A percentile compares a stretch with the other conserved stretches of the same genome.
Conservation (phyloP, 2,113 vertebrate species). For the Colinus virginianus region DNA sequence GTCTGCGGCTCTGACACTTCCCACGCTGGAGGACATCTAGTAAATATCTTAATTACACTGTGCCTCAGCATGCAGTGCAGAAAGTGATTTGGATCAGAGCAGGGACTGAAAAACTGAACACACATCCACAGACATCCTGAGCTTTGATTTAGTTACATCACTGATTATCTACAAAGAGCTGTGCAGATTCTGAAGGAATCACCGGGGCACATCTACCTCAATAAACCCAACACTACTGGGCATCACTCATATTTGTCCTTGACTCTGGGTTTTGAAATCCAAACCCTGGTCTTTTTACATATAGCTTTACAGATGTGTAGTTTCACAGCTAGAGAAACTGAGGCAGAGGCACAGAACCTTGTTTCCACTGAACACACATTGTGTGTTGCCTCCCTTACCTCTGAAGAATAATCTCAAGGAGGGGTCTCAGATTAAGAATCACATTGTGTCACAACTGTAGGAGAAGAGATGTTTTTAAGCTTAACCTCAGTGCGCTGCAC, state of each 20-base stretch:
- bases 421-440: not conserved
- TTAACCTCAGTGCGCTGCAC: rapidly evolving
- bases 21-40: not conserved
- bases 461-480: rapidly evolving
- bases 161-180: rapidly evolving
- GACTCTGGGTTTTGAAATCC: not conserved
- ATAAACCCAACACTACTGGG: not conserved
- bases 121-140: not conserved
- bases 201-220: not conserved
- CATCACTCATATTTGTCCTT: not conserved
- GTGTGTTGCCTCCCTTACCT: not conserved
- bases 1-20: rapidly evolving
- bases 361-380: not conserved
- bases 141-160: rapidly evolving
- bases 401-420: not conserved
- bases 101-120: not conserved
- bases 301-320: not conserved
- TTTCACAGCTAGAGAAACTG: not conserved
- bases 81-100: not conserved
- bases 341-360: not conserved
- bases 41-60: rapidly evolving
- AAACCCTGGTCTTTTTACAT: not conserved
- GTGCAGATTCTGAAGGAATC: rapidly evolving
- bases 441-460: rapidly evolving
- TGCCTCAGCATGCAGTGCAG: not conserved